Percentiles rank a stretch among this genome's conserved stretches.
These are phyloP conservation scores for Listronotus bonariensis DNA, from an alignment of 1,140 invertebrate genomes.

Conservation along the genomic window DNA sequence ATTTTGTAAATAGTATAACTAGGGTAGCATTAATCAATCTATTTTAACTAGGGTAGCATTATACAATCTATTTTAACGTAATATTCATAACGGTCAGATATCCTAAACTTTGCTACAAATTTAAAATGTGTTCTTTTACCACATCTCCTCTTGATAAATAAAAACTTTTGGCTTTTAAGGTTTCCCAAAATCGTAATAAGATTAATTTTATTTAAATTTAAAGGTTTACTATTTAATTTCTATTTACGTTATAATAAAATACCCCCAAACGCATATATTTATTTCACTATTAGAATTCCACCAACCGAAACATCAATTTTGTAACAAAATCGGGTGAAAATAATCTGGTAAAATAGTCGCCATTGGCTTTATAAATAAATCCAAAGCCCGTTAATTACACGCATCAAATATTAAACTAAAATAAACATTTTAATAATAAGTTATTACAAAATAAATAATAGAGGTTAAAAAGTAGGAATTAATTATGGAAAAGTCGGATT, in stretches of 20 bases:
- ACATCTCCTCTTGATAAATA: no score
- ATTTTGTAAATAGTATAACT: no score
- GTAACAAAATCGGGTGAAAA: constrained; percentile 22
- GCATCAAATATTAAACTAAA: constrained; percentile 34
- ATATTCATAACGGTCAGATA: no score
- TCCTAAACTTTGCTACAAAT: no score
- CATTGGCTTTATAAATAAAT: constrained; percentile 29
- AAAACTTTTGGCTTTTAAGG: no score
- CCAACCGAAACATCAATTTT: constrained; percentile 15
- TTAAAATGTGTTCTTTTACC: no score
- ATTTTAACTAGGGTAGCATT: no score
- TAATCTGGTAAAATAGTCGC: constrained; percentile 25
- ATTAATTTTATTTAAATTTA: no score
- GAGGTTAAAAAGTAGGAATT: constrained; percentile 22
- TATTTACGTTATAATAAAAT: not conserved
- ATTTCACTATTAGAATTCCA: constrained; percentile 4
- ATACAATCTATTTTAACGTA: no score
- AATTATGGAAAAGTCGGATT: constrained; percentile 33
- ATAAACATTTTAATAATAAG: constrained; percentile 32
- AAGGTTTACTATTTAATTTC: no score
- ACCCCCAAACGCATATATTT: constrained; percentile 19
- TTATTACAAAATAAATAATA: constrained; percentile 34
- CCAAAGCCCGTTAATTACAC: constrained; percentile 25
- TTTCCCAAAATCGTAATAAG: no score
- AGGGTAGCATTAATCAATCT: no score